These are phyloP conservation scores for Siphlonurus alternatus DNA, from an alignment of 2,888 invertebrate species.

Conservation along the genomic window DNA sequence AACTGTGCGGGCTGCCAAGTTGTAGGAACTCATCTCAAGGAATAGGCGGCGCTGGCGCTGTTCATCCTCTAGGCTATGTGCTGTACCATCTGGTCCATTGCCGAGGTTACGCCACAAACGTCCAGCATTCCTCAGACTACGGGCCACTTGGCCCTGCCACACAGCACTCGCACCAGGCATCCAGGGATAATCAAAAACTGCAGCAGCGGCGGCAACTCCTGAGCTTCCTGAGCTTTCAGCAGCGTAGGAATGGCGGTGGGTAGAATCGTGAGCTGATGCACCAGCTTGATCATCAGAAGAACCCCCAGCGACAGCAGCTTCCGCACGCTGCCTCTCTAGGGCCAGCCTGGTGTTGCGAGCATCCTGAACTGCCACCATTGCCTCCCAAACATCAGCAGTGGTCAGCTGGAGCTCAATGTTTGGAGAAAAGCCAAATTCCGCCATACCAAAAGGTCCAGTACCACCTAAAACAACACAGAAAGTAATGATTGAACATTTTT, in stretches of 20 bases:
- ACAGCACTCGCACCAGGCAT: too few species aligned
- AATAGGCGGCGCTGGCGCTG: background rate
- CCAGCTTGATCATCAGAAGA: background rate
- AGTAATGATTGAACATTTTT: too few species aligned
- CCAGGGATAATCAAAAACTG: too few species aligned
- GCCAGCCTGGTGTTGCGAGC: slow-evolving; percentile 32
- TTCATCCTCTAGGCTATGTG: too few species aligned
- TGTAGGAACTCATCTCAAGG: background rate
- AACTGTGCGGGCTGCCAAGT: background rate
- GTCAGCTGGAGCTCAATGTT: too few species aligned
- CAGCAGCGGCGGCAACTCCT: background rate
- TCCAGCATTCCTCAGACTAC: background rate
- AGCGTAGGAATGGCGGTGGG: too few species aligned
- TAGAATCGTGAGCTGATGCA: too few species aligned
- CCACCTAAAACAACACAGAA: too few species aligned
- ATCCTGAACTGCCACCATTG: slow-evolving; percentile 44
- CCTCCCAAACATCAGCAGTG: slow-evolving; percentile 47
- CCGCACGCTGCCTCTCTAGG: slow-evolving; percentile 12
- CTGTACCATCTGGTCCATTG: background rate
- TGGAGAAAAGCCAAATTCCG: too few species aligned
- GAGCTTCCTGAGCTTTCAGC: background rate
- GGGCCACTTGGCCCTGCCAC: background rate
- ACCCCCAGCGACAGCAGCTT: background rate
- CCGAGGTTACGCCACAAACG: background rate
- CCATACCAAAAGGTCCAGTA: too few species aligned